Conservation (phyloP, 1,140 invertebrate species). For the Aphaenogaster rudis region DNA sequence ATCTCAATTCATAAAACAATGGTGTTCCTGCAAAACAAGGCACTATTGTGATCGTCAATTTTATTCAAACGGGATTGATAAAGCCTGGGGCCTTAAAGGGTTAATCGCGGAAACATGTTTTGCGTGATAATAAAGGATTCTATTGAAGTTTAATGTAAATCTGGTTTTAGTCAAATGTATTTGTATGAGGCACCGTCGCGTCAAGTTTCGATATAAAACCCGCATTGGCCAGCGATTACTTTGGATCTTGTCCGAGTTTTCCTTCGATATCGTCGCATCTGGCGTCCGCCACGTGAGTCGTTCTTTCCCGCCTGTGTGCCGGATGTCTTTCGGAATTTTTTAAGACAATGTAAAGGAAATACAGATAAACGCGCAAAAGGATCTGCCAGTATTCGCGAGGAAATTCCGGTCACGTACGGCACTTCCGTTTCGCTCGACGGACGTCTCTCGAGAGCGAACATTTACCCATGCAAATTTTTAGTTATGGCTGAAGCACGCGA, state of each 20-base stretch:
- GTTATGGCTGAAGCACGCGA: conserved; percentile 48
- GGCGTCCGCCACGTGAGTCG: conserved; percentile 31
- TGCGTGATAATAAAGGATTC: neutral
- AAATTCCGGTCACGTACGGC: conserved; percentile 57
- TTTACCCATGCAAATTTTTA: conserved; percentile 65
- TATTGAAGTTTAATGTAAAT: neutral
- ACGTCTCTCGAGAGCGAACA: conserved; percentile 62
- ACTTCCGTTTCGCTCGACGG: conserved; percentile 60
- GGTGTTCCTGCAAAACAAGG: too few species aligned
- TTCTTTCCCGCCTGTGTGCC: conserved; percentile 28
- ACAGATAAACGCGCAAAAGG: conserved; percentile 51
- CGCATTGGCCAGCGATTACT: conserved; percentile 60
- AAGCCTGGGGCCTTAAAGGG: too few species aligned
- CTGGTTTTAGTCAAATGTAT: neutral
- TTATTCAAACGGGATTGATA: too few species aligned
- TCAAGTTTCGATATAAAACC: conserved; percentile 13
- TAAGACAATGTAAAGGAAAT: conserved; percentile 55
- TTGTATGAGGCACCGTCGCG: neutral
- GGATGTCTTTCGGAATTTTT: conserved; percentile 67
- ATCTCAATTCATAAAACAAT: too few species aligned
- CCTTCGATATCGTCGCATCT: conserved; percentile 45
- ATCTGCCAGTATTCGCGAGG: conserved; percentile 29
- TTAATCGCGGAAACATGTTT: neutral
- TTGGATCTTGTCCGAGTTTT: conserved; percentile 59
- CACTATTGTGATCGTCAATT: neutral